These are phyloP conservation scores for Mythimna impura DNA, from an alignment of 2,888 invertebrate genomes.

Conservation along the genomic window DNA sequence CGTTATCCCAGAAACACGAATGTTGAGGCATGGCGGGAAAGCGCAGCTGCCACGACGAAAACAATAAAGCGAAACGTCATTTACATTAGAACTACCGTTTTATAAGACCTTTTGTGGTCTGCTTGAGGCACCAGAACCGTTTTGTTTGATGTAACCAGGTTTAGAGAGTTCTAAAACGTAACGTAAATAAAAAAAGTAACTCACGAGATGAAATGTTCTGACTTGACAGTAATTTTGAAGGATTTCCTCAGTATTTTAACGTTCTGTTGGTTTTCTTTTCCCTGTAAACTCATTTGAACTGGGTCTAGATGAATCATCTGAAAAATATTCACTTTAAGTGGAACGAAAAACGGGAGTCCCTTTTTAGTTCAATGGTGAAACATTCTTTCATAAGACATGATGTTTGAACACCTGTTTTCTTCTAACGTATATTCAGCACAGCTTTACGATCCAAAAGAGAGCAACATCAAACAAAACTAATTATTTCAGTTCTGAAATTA, in stretches of 20 bases:
- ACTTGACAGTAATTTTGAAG: conserved; percentile 1
- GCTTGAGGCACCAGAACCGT: conserved; percentile 42
- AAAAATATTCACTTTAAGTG: conserved; percentile 6
- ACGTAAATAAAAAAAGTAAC: conserved; percentile 20
- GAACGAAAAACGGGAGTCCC: conserved; percentile 16
- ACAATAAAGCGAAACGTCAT: conserved; percentile 68
- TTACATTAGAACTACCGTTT: conserved; percentile 67
- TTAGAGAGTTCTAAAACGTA: conserved; percentile 21
- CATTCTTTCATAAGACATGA: conserved; percentile 56
- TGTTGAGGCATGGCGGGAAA: conserved; percentile 68
- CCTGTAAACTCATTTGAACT: neutral
- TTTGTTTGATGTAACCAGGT: conserved; percentile 44
- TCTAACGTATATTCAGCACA: conserved; percentile 74
- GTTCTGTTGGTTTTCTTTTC: neutral
- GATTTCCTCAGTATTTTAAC: neutral
- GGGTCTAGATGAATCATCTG: conserved; percentile 17
- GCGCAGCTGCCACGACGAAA: conserved; percentile 62
- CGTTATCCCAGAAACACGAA: conserved; percentile 70
- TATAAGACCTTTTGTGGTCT: conserved; percentile 63
- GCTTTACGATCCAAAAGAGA: conserved; percentile 69
- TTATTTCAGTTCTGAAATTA: conserved; percentile 70
- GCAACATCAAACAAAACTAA: conserved; percentile 76
- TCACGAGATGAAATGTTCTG: conserved; percentile 7
- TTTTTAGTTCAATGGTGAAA: conserved; percentile 63
- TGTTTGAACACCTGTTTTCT: conserved; percentile 77